Percentiles rank a stretch among this genome's conserved stretches.
These are phyloP conservation scores for Pandemis cinnamomeana DNA, from an alignment of 2,888 invertebrate genomes.

Conservation along the genomic window DNA sequence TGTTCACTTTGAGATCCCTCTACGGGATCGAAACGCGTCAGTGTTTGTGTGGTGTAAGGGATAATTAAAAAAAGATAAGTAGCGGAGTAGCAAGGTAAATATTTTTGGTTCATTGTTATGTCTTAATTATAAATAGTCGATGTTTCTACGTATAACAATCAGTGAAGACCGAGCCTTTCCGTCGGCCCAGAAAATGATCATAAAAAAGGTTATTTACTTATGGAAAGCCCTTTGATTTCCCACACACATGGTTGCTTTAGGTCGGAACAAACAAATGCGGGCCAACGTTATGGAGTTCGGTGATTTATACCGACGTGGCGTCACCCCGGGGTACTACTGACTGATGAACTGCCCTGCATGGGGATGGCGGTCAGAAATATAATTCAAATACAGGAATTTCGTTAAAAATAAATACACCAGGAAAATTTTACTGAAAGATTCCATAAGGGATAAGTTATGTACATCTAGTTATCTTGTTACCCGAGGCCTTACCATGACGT, in stretches of 20 bases:
- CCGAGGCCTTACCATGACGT: too few relatives aligned
- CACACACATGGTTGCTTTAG: neutral
- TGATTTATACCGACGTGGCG: constrained; percentile 3
- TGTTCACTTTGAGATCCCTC: too few relatives aligned
- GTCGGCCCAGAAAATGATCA: neutral
- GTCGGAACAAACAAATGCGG: constrained; percentile 1
- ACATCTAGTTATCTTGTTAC: too few relatives aligned
- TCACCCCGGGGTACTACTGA: constrained; percentile 5
- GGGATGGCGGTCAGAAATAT: neutral
- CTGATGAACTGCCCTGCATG: constrained; percentile 7
- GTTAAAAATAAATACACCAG: neutral
- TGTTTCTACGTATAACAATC: too few relatives aligned
- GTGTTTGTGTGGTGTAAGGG: too few relatives aligned
- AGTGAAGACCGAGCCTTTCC: neutral
- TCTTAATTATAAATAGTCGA: too few relatives aligned
- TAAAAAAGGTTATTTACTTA: neutral
- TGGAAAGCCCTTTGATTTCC: neutral
- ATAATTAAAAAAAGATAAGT: too few relatives aligned
- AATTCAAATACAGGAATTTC: neutral
- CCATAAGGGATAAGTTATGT: too few relatives aligned
- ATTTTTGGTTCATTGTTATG: too few relatives aligned
- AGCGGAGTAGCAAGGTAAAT: too few relatives aligned
- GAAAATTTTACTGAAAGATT: neutral
- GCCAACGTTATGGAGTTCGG: neutral
- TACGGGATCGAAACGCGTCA: too few relatives aligned